These are phyloP conservation scores for Tetramorium alpestre DNA, from an alignment of 1,140 invertebrate genomes.

Conservation along the genomic window DNA sequence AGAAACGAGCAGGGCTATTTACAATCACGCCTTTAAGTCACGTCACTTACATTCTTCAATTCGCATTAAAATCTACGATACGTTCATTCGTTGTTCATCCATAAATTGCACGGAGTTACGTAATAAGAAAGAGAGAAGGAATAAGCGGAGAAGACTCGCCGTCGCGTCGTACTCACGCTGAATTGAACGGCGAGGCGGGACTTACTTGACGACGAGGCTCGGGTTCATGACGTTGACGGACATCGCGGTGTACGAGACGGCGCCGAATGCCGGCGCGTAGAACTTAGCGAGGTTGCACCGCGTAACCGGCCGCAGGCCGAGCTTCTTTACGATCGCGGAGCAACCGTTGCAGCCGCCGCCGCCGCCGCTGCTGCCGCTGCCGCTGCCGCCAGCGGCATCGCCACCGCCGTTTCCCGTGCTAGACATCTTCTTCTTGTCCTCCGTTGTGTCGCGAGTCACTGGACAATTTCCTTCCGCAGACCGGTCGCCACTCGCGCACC, in stretches of 20 bases:
- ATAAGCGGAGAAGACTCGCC: background rate
- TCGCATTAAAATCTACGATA: background rate
- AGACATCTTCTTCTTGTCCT: slow-evolving; percentile 66
- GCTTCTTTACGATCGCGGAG: slow-evolving; percentile 77
- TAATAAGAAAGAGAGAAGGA: slow-evolving; percentile 12
- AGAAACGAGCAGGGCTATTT: slow-evolving; percentile 51
- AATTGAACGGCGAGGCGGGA: background rate
- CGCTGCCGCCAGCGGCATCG: slow-evolving; percentile 14
- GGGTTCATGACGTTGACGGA: slow-evolving; percentile 90
- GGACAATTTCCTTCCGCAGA: too few species aligned
- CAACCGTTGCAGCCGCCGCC: slow-evolving; percentile 12
- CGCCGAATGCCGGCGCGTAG: slow-evolving; percentile 88
- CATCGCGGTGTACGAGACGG: slow-evolving; percentile 87
- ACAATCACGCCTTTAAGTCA: background rate
- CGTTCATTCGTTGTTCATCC: background rate
- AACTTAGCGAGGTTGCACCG: slow-evolving; percentile 87
- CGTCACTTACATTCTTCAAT: background rate
- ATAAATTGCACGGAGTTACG: slow-evolving; percentile 20
- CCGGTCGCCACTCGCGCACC: background rate
- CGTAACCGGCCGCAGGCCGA: slow-evolving; percentile 87
- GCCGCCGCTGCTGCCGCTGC: slow-evolving; percentile 46
- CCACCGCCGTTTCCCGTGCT: slow-evolving; percentile 61
- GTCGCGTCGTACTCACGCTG: background rate
- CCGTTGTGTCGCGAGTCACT: background rate
- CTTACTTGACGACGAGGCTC: slow-evolving; percentile 86